Evolutionary conservation across 2,888 invertebrate genomes (phyloP), one percentile per base, ranked within the genome.

Genomic region (Tuberolachnus salignus): DNA sequence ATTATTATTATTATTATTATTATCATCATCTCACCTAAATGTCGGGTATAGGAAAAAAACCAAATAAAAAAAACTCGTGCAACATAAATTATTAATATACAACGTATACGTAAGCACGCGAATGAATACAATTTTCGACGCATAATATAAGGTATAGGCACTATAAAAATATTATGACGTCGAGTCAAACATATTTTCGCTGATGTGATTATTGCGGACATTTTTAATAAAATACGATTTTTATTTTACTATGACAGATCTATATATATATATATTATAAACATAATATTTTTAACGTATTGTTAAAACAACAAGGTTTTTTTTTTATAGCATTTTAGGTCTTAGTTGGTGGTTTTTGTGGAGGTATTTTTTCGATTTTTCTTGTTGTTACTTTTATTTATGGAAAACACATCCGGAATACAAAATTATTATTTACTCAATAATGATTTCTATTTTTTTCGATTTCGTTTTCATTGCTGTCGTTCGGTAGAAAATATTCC

Each of bases 1-100:
- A n/a, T n/a, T n/a, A n/a, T n/a, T n/a, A n/a, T n/a, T n/a, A n/a
- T n/a, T n/a, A n/a, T 67, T 71, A 59, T 49, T 72, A 61, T 61
- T 73, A 73, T 59, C 51, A 73, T 74, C 44, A 74, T 74, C 63
- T 74, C 73, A 74, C 63, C 73, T 74, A 64, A 74, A 64, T 64
- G 73, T 42, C 42, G 63, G 64, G 53, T 53, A 23, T 61, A 14
- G 13, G 14, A 61, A 72, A 34, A n/a, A n/a, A n/a, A n/a, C n/a
- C n/a, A n/a, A n/a, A n/a, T n/a, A n/a, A 71, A 72, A 71, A 53
- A 53, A 73, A 63, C 63, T 73, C 23, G 21, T 53, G 42, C 63
- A n/a, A 53, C 53, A 74, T 64, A 64, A 74, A 74, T 74, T 34
- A 34, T 34, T 34, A 34, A 4, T 34, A 34, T 34, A n/a, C n/a